These are phyloP conservation scores for Archips crataeganus DNA, from an alignment of 2,888 invertebrate species.

Conservation along the genomic window DNA sequence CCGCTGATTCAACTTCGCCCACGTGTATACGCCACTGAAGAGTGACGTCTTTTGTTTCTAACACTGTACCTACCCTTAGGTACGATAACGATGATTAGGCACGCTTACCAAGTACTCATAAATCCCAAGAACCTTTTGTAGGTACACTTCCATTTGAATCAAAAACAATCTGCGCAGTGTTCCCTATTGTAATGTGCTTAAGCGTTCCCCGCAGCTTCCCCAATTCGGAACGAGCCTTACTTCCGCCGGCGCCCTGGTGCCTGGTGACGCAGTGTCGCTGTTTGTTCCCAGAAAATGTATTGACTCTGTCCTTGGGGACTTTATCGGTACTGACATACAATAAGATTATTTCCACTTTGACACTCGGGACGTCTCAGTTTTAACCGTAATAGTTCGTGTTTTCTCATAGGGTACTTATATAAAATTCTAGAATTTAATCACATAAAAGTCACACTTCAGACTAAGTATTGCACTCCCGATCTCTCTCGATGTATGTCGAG, in stretches of 20 bases:
- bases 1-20: no score
- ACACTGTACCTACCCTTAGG: not conserved
- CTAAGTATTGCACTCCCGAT: no score
- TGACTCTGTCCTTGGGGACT: not conserved
- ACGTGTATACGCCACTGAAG: no score
- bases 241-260: conserved; percentile 7
- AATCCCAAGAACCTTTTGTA: not conserved
- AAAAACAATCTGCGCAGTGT: conserved; percentile 5
- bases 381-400: no score
- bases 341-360: no score
- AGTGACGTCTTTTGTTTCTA: no score
- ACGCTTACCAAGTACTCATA: not conserved
- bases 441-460: no score
- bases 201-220: conserved; percentile 18
- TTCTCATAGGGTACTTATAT: no score
- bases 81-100: not conserved
- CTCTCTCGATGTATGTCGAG: no score
- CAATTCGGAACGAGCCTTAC: conserved; percentile 8
- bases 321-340: no score
- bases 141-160: not conserved
- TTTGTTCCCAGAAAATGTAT: conserved; percentile 8
- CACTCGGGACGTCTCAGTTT: no score
- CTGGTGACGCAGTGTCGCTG: not conserved
- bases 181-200: conserved; percentile 27
- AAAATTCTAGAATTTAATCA: no score